These are phyloP conservation scores for Cheumatopsyche charites DNA, from an alignment of 1,140 invertebrate genomes.

Conservation along the genomic window DNA sequence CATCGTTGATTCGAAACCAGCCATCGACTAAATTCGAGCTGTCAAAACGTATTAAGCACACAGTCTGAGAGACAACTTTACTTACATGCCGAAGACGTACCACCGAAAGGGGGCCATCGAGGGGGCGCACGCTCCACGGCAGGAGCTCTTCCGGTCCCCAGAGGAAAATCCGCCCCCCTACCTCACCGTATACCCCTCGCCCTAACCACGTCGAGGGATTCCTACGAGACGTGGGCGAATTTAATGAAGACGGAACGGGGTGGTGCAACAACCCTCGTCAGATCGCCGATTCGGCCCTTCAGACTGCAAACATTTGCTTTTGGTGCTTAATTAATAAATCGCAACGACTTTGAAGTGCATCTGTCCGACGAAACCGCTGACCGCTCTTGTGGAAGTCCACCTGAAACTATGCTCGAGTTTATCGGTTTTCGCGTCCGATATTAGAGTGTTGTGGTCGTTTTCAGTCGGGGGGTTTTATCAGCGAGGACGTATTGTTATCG, in stretches of 20 bases:
- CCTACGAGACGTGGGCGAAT: constrained; percentile 30
- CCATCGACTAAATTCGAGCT: too few species aligned
- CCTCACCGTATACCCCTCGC: not conserved
- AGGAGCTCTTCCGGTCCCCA: constrained; percentile 2
- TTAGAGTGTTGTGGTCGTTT: not conserved
- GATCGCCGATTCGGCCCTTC: not conserved
- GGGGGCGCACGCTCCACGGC: not conserved
- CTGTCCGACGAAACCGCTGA: not conserved
- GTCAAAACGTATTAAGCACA: too few species aligned
- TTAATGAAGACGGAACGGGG: constrained; percentile 33
- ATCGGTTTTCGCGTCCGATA: not conserved
- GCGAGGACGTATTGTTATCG: too few species aligned
- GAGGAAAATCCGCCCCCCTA: not conserved
- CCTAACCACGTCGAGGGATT: not conserved
- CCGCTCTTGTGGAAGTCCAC: not conserved
- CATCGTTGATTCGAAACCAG: too few species aligned
- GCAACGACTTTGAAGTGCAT: constrained; percentile 16
- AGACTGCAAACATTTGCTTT: constrained; percentile 24
- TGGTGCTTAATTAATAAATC: constrained; percentile 16
- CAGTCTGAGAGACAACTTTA: too few species aligned
- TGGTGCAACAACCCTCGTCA: constrained; percentile 31
- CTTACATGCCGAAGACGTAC: too few species aligned
- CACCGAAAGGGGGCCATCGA: not conserved
- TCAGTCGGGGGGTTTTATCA: not conserved
- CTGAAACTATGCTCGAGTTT: constrained; percentile 1